These are phyloP conservation scores for Spinus olivaceus DNA, from an alignment of 2,797 vertebrate genomes.

Conservation along the genomic window DNA sequence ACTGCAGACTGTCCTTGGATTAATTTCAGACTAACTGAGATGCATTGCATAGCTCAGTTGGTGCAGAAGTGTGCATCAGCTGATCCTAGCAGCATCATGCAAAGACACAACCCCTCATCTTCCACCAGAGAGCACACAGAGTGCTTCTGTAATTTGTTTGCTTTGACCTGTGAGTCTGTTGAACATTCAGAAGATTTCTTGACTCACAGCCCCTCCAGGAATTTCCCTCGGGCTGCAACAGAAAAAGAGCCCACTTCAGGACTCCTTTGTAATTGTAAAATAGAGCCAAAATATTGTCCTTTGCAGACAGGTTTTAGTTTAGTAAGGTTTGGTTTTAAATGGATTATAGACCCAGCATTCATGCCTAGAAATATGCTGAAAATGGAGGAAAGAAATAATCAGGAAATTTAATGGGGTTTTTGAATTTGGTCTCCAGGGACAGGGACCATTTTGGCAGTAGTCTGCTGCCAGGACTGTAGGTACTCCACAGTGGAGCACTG, in stretches of 20 bases:
- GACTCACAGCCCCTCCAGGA: not conserved
- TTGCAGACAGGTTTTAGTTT: not conserved
- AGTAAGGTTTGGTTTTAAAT: not conserved
- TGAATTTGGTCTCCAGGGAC: not conserved
- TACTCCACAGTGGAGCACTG: not conserved
- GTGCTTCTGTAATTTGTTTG: conserved; percentile 15
- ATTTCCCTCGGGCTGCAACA: not conserved
- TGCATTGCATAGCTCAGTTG: not conserved
- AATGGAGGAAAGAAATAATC: not conserved
- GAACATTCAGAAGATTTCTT: conserved; percentile 36
- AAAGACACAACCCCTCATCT: not conserved
- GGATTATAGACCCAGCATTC: not conserved
- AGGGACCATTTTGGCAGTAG: not conserved
- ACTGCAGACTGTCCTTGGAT: not conserved
- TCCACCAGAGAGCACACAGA: not conserved
- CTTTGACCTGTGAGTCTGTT: not conserved
- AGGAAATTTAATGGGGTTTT: not conserved
- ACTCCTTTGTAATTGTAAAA: not conserved
- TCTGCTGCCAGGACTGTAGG: not conserved
- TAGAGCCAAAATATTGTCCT: not conserved
- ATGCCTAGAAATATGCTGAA: not conserved
- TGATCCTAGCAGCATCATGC: not conserved
- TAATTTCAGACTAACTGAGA: not conserved
- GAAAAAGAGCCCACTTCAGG: not conserved
- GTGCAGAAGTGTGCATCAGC: not conserved